phyloP scores from a whole-genome alignment of 2,888 invertebrate genomes.

The Orthosia cruda region DNA sequence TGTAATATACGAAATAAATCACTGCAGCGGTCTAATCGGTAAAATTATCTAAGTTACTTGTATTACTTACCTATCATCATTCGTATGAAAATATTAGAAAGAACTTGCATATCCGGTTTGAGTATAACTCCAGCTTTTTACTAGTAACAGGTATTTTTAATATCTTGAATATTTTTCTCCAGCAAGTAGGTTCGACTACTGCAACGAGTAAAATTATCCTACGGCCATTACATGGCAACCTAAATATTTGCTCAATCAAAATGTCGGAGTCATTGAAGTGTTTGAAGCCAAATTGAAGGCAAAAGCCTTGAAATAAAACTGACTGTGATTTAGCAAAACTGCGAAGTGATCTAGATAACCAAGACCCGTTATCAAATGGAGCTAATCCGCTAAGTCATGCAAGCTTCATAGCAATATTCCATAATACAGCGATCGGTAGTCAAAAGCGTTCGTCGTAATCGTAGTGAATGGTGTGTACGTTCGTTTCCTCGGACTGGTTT shows the following conservation, averaged over 20 bases:
- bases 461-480: conserved; percentile 49
- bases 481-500: conserved; percentile 64
- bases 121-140: conserved; percentile 68
- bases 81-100: conserved; percentile 73
- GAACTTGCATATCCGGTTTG: conserved; percentile 76
- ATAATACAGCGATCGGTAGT: conserved; percentile 28
- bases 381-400: conserved; percentile 16
- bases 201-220: conserved; percentile 28
- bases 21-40: conserved; percentile 69
- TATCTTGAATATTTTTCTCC: conserved; percentile 32
- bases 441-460: conserved; percentile 43
- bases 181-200: conserved; percentile 27
- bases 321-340: conserved; percentile 38
- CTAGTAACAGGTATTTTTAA: conserved; percentile 65
- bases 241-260: conserved; percentile 40
- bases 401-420: conserved; percentile 19
- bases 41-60: conserved; percentile 76
- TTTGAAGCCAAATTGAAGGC: conserved; percentile 17
- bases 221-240: conserved; percentile 24
- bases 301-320: conserved; percentile 33
- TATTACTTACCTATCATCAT: conserved; percentile 62
- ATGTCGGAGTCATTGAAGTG: conserved; percentile 35
- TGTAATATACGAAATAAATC: conserved; percentile 75
- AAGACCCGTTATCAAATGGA: conserved; percentile 30
- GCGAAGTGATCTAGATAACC: conserved; percentile 45